These are phyloP conservation scores for Philopotamus ludificatus DNA, from an alignment of 1,140 invertebrate genomes.

Conservation along the genomic window DNA sequence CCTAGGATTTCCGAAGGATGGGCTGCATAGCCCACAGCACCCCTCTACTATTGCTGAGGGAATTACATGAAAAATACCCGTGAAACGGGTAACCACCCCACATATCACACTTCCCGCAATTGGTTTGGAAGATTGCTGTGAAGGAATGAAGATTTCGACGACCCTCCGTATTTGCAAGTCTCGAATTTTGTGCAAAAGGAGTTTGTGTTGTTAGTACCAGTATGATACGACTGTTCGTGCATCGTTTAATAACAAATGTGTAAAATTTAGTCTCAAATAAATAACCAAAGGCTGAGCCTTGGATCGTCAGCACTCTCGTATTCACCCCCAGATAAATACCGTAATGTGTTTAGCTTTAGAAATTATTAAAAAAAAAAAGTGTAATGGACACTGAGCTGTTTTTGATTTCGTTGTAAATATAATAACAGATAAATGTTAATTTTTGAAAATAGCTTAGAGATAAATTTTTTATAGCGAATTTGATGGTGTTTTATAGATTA, in stretches of 20 bases:
- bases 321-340: no score
- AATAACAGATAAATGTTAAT: neutral
- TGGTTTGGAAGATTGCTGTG: slow-evolving; percentile 20
- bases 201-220: slow-evolving; percentile 22
- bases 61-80: slow-evolving; percentile 11
- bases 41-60: slow-evolving; percentile 53
- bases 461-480: neutral
- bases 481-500: neutral
- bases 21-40: slow-evolving; percentile 72
- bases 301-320: no score
- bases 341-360: no score
- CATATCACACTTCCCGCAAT: slow-evolving; percentile 26
- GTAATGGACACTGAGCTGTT: neutral
- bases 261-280: no score
- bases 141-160: slow-evolving; percentile 3
- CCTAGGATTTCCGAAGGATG: slow-evolving; percentile 79
- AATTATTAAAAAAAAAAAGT: no score
- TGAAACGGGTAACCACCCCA: slow-evolving; percentile 11
- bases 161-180: slow-evolving; percentile 10
- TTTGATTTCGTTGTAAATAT: neutral
- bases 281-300: no score
- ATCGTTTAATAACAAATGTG: no score
- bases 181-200: slow-evolving; percentile 16
- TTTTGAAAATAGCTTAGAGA: neutral
- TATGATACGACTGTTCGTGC: slow-evolving; percentile 23